Evolutionary conservation across 2,797 vertebrate genomes (phyloP).

Genomic region (Corythornis leucogaster): DNA sequence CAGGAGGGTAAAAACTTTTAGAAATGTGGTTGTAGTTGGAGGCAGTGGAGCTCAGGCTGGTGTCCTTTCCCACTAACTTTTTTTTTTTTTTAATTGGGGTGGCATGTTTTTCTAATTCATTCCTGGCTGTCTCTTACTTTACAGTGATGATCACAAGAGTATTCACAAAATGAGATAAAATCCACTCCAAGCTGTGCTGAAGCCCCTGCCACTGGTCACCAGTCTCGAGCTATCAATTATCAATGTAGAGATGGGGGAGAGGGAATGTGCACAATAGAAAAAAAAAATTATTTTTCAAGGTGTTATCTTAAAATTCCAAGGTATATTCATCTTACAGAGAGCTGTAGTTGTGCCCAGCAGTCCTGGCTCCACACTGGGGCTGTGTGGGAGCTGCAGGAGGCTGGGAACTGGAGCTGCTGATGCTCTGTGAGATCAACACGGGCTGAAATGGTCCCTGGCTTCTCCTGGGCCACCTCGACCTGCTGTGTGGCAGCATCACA

Average conservation of each 20-base stretch:
- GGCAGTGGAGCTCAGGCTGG: not conserved
- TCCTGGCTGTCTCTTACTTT: not conserved
- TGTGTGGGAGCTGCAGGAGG: accelerated
- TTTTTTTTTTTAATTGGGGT: not conserved
- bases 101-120: not conserved
- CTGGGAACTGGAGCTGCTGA: not conserved
- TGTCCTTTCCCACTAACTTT: not conserved
- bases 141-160: not conserved
- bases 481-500: not conserved
- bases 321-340: not conserved
- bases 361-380: not conserved
- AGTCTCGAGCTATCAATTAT: not conserved
- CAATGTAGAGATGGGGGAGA: not conserved
- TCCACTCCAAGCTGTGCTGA: not conserved
- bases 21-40: not conserved
- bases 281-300: not conserved
- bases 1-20: not conserved
- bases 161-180: not conserved
- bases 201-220: not conserved
- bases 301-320: not conserved
- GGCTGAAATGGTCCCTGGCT: not conserved
- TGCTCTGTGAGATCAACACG: accelerated
- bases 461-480: not conserved
- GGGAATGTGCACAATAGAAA: not conserved
- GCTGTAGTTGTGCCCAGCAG: accelerated